Evolutionary conservation across 2,797 vertebrate genomes (phyloP).

Genomic region (Psittacula echo): DNA sequence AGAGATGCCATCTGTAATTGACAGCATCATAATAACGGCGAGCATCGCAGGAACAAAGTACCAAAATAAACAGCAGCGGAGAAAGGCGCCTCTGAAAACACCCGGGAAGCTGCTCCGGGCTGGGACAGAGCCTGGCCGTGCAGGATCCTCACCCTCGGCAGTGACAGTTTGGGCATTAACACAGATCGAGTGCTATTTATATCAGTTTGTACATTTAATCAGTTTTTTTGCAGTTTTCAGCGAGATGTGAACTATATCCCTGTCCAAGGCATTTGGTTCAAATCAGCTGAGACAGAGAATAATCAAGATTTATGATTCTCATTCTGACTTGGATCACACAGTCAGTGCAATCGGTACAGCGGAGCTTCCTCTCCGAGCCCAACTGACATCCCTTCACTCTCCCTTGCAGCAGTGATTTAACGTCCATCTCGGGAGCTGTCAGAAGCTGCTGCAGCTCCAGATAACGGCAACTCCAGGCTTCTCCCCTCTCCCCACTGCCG

Average conservation of each 20-base stretch:
- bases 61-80: background rate
- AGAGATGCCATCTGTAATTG: conserved; percentile 59
- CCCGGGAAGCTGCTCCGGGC: background rate
- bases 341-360: conserved; percentile 10
- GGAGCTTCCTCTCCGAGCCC: conserved; percentile 67
- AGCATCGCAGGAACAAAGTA: background rate
- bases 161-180: conserved; percentile 66
- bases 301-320: conserved; percentile 84
- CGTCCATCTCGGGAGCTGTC: conserved; percentile 71
- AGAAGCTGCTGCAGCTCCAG: conserved; percentile 66
- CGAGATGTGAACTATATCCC: conserved; percentile 72
- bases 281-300: conserved; percentile 80
- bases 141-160: background rate
- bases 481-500: accelerated
- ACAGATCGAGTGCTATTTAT: conserved; percentile 68
- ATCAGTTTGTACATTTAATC: conserved; percentile 80
- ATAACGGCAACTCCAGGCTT: conserved; percentile 8
- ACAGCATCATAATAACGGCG: conserved; percentile 40
- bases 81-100: background rate
- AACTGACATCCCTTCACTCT: conserved; percentile 75
- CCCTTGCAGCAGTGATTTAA: conserved; percentile 71
- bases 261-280: conserved; percentile 74
- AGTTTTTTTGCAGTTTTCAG: conserved; percentile 75
- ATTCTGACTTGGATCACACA: conserved; percentile 71
- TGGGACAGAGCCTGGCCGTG: background rate